These are phyloP conservation scores for Muscicapa comitata DNA, from an alignment of 2,797 vertebrate species.

Conservation along the genomic window DNA sequence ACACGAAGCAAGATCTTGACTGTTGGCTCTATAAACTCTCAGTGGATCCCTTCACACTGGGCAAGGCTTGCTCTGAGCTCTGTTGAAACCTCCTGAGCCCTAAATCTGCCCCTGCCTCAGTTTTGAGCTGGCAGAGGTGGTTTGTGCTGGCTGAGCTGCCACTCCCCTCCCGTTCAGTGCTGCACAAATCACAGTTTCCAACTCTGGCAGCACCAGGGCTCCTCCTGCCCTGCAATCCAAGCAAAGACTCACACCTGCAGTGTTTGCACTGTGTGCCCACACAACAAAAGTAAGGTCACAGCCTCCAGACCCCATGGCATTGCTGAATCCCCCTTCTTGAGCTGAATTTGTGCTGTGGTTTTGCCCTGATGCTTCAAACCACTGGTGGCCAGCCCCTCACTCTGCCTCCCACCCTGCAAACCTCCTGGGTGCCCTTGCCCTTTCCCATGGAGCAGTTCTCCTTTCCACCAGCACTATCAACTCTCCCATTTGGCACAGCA, in stretches of 20 bases:
- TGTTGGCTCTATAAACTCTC: background rate
- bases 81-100: background rate
- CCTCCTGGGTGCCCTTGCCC: background rate
- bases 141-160: background rate
- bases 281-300: background rate
- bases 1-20: background rate
- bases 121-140: background rate
- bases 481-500: background rate
- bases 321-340: background rate
- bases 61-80: background rate
- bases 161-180: background rate
- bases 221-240: background rate
- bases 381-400: rapidly evolving
- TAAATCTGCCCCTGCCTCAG: background rate
- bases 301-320: background rate
- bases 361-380: background rate
- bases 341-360: background rate
- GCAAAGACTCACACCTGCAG: rapidly evolving
- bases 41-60: background rate
- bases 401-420: background rate
- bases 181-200: background rate
- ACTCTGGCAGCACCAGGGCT: background rate
- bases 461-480: background rate
- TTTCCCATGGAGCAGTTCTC: background rate
- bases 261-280: background rate